phyloP scores from a whole-genome alignment of 2,888 invertebrate genomes.

The Amaurobius ferox region DNA sequence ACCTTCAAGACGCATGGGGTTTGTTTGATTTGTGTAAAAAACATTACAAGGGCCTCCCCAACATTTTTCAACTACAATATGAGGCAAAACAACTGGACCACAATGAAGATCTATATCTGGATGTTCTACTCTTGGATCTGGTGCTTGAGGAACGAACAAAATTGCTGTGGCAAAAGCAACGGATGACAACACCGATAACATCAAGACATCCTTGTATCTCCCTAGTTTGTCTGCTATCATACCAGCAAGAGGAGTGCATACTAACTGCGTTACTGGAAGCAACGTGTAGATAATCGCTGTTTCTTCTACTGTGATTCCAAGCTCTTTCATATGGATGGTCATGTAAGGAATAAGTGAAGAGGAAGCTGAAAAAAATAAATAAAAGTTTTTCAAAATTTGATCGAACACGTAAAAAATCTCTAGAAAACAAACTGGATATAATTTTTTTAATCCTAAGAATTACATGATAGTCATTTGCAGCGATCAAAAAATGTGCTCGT shows the following conservation, averaged over 20 bases:
- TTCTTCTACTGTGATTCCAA: constrained; percentile 90
- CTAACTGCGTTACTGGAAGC: constrained; percentile 89
- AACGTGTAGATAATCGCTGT: constrained; percentile 91
- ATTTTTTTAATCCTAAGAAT: too few species aligned
- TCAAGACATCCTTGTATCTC: constrained; percentile 89
- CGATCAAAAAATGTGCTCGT: too few species aligned
- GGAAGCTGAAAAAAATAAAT: constrained; percentile 82
- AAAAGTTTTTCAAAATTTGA: too few species aligned
- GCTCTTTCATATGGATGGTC: constrained; percentile 93
- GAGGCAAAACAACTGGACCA: constrained; percentile 55
- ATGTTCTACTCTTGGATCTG: constrained; percentile 46
- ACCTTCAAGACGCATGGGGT: constrained; percentile 48
- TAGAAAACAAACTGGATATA: too few species aligned
- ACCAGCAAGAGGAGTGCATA: constrained; percentile 87
- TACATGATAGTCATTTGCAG: too few species aligned
- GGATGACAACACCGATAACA: constrained; percentile 86
- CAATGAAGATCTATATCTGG: constrained; percentile 58
- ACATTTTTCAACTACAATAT: constrained; percentile 64
- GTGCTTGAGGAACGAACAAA: constrained; percentile 78
- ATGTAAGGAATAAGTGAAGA: constrained; percentile 90
- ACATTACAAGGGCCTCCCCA: constrained; percentile 67
- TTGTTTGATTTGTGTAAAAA: constrained; percentile 50
- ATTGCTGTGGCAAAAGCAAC: constrained; percentile 88
- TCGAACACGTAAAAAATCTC: too few species aligned
- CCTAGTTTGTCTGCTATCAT: constrained; percentile 89